Percentiles rank a stretch among this genome's conserved stretches.
These are phyloP conservation scores for Periparus ater DNA, from an alignment of 2,797 vertebrate genomes.

Conservation along the genomic window DNA sequence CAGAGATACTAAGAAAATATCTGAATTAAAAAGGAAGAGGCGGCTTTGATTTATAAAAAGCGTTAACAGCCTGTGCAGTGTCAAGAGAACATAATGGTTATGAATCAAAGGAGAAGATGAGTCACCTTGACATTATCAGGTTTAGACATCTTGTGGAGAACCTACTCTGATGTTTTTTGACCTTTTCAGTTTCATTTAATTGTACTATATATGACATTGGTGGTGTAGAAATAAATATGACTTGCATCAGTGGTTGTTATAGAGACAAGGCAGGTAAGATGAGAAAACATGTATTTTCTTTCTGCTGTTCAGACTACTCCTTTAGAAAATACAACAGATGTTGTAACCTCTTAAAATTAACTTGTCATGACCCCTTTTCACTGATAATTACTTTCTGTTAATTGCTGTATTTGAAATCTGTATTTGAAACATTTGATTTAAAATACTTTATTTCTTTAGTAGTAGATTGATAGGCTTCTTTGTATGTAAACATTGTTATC, in stretches of 20 bases:
- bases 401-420: background rate
- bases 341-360: background rate
- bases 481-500: background rate
- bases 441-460: background rate
- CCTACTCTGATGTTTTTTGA: slow-evolving; percentile 68
- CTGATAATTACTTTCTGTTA: background rate
- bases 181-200: slow-evolving; percentile 74
- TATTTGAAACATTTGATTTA: background rate
- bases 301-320: slow-evolving; percentile 23
- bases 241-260: slow-evolving; percentile 74
- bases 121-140: slow-evolving; percentile 72
- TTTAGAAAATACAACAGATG: slow-evolving; percentile 42
- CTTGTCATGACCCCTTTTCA: background rate
- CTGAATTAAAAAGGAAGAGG: slow-evolving; percentile 7
- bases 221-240: slow-evolving; percentile 60
- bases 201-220: slow-evolving; percentile 62
- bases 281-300: slow-evolving; percentile 52
- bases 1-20: slow-evolving; percentile 40
- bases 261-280: slow-evolving; percentile 61
- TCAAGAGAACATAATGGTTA: slow-evolving; percentile 61
- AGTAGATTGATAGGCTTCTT: background rate
- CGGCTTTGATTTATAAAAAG: slow-evolving; percentile 23
- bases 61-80: slow-evolving; percentile 25
- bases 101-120: slow-evolving; percentile 66
- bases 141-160: slow-evolving; percentile 59